phyloP scores from a whole-genome alignment of 2,888 invertebrate species.

The Luperina testacea region DNA sequence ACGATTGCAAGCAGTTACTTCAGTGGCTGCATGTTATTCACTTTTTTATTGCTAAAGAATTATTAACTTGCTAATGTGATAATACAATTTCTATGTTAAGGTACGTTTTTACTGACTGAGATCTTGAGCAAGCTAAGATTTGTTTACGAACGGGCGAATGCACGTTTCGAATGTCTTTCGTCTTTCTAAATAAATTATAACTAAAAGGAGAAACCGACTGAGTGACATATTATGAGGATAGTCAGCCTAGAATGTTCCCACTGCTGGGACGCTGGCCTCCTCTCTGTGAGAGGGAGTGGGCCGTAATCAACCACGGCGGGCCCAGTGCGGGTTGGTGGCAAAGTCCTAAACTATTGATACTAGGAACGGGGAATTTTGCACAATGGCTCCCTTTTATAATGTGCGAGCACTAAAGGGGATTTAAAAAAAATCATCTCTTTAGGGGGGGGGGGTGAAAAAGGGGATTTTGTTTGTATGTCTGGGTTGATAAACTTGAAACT shows the following conservation, averaged over 20 bases:
- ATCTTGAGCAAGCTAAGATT: not conserved
- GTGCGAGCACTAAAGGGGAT: not conserved
- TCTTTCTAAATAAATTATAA: not conserved
- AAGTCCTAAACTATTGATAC: too few relatives aligned
- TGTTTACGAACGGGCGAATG: not conserved
- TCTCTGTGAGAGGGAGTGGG: not conserved
- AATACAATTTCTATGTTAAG: constrained; percentile 51
- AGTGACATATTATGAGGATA: not conserved
- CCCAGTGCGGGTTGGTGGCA: not conserved
- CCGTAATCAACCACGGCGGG: not conserved
- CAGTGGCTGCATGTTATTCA: constrained; percentile 45
- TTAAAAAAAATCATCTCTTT: not conserved
- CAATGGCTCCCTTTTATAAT: not conserved
- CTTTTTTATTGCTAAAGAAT: constrained; percentile 65
- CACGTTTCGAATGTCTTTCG: not conserved
- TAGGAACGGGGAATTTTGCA: not conserved
- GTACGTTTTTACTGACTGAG: constrained; percentile 35
- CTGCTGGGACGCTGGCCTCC: not conserved
- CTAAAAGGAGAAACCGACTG: not conserved
- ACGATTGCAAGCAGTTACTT: constrained; percentile 51
- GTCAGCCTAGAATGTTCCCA: not conserved
- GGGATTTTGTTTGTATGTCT: not conserved
- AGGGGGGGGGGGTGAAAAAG: too few relatives aligned
- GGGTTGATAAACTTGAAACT: not conserved
- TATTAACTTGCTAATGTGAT: constrained; percentile 63